Percentiles rank a stretch among this genome's conserved stretches.
These are phyloP conservation scores for Coilia nasus DNA, from an alignment of 2,797 vertebrate species.

Conservation along the genomic window DNA sequence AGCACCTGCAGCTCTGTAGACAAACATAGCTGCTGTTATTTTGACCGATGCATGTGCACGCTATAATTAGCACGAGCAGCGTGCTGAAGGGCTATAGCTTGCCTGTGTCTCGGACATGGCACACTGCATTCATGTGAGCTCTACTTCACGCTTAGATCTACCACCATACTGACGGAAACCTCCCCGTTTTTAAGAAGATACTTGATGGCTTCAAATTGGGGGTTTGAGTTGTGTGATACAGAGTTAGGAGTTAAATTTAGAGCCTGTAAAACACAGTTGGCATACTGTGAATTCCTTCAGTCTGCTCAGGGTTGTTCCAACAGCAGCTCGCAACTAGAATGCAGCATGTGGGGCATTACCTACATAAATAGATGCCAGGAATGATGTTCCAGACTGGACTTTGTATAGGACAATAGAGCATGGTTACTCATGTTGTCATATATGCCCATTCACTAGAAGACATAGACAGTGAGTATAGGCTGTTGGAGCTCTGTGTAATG, in stretches of 20 bases:
- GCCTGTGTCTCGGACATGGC: too few relatives aligned
- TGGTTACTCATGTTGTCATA: conserved; percentile 14
- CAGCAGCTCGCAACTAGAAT: background rate
- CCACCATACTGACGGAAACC: background rate
- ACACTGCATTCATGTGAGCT: too few relatives aligned
- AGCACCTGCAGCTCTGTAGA: background rate
- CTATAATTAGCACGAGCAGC: background rate
- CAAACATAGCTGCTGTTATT: background rate
- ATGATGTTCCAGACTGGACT: background rate
- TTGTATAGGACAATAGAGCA: conserved; percentile 19
- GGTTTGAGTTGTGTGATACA: conserved; percentile 17
- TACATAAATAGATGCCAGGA: conserved; percentile 20
- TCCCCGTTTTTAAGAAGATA: conserved; percentile 11
- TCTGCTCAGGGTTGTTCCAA: conserved; percentile 6
- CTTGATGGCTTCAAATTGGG: conserved; percentile 24
- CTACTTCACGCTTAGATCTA: background rate
- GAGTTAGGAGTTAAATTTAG: conserved; percentile 19
- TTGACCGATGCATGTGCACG: background rate
- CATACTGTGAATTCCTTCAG: conserved; percentile 17
- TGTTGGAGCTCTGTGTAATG: background rate
- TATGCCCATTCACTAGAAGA: conserved; percentile 4
- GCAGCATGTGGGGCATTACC: conserved; percentile 10
- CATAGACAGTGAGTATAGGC: background rate
- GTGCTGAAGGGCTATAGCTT: background rate
- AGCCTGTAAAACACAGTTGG: conserved; percentile 22